Evolutionary conservation across 1,140 invertebrate genomes (phyloP), one percentile per base, ranked within the genome.

Genomic region (Achatina immaculata): DNA sequence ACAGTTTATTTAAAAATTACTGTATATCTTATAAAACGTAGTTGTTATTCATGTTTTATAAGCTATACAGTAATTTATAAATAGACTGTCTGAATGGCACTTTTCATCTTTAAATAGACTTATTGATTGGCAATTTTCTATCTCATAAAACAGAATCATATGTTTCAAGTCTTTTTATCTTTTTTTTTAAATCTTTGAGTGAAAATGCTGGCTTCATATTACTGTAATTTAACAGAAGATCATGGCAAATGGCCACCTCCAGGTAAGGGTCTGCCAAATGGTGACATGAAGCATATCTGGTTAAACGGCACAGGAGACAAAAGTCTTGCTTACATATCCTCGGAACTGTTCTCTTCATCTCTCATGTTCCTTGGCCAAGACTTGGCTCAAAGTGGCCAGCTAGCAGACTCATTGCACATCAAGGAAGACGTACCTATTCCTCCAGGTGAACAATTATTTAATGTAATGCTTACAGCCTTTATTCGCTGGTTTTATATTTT

Each of bases 341-440:
- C 87, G 7, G 87, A 90, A 78, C 80, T 90, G 4, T 87, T 89
- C 78, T 89, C 88, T 19, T 83, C 85, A 0, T 89, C 89, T 16
- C 85, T 84, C 58, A 86, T 85, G 48, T 89, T 90, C 62, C 80
- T 89, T 21, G 86, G 88, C 40, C 86, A 86, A 55, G 87, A 87
- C 78, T 76, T 89, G 80, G 83, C 83, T 66, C 21, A 45, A 43
- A 76, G 38, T 68, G 28, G 43, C 45, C 38, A 55, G 38, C 21
- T 85, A 81, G 83, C 80, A 45, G 89, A 88, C 71, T 81, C 90
- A 7, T 84, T 88, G 43, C 85, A 88, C 71, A 89, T 86, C 24
- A 87, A 81, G 66, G 88, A 86, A 38, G 82, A 89, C 34, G 88
- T 91, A 2, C 80, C 84, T 43, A 85, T 91, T 7, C 90, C 90